Evolutionary conservation across 2,797 vertebrate species (phyloP).

Genomic region (Pristis pectinata): DNA sequence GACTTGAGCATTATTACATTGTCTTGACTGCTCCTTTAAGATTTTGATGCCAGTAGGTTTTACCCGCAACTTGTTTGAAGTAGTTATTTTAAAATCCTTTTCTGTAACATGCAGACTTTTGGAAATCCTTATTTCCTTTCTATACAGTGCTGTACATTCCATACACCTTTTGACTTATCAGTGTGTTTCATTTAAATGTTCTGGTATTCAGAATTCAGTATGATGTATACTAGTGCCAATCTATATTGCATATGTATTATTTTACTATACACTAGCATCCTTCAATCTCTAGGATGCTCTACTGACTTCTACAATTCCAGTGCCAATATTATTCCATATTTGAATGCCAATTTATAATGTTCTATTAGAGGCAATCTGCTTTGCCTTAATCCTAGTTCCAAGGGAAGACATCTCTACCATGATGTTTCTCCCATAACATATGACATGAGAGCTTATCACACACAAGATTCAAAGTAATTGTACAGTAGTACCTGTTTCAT

Average conservation of each 20-base stretch:
- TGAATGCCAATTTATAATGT: conserved; percentile 5
- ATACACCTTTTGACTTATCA: background rate
- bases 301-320: background rate
- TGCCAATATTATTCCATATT: background rate
- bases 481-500: background rate
- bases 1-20: background rate
- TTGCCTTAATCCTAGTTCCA: background rate
- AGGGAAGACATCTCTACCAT: background rate
- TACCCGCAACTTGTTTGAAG: background rate
- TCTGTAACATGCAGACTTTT: conserved; percentile 3
- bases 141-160: conserved; percentile 10
- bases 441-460: background rate
- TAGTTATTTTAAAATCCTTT: background rate
- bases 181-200: conserved; percentile 25
- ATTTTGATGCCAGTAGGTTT: background rate
- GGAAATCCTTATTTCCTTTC: background rate
- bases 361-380: background rate
- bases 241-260: background rate
- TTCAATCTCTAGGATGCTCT: background rate
- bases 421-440: background rate
- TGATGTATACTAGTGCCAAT: conserved; percentile 20
- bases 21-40: background rate
- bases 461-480: background rate
- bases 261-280: too few species aligned
- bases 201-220: conserved; percentile 19